A percentile compares a stretch with the other conserved stretches of the same genome.
These are phyloP conservation scores for Pissodes strobi DNA, from an alignment of 1,140 invertebrate genomes.

Conservation along the genomic window DNA sequence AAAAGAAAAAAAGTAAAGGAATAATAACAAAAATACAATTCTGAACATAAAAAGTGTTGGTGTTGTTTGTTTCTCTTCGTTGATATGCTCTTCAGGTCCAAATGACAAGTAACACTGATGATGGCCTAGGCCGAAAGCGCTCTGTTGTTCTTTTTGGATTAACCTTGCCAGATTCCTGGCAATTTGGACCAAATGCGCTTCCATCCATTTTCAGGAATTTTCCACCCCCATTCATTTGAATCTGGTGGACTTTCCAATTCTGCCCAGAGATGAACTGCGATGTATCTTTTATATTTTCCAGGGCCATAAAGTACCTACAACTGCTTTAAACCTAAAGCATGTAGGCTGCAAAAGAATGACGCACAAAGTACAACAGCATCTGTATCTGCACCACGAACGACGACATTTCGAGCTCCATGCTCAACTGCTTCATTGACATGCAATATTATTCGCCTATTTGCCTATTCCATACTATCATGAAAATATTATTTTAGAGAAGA, in stretches of 20 bases:
- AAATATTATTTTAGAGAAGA: neutral
- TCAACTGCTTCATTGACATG: neutral
- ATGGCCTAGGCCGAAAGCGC: no score
- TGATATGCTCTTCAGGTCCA: no score
- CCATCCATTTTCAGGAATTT: neutral
- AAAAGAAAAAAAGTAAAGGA: no score
- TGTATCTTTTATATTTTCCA: no score
- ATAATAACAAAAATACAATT: no score
- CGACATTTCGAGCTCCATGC: neutral
- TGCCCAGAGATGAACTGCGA: neutral
- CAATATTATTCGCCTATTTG: neutral
- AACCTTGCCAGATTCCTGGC: constrained; percentile 3
- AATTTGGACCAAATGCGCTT: constrained; percentile 1
- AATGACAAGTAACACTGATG: no score
- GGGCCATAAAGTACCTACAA: neutral
- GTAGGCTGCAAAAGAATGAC: neutral
- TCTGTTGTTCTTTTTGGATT: no score
- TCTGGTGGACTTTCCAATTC: constrained; percentile 6
- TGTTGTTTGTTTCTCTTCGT: no score
- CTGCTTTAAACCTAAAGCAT: neutral
- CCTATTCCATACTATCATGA: neutral
- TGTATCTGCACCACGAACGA: neutral
- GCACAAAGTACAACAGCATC: neutral
- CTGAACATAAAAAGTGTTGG: no score
- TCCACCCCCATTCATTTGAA: constrained; percentile 3